Base-by-base conservation (phyloP, 1,140 invertebrate genomes). In the Drosophila willistoni region DNA sequence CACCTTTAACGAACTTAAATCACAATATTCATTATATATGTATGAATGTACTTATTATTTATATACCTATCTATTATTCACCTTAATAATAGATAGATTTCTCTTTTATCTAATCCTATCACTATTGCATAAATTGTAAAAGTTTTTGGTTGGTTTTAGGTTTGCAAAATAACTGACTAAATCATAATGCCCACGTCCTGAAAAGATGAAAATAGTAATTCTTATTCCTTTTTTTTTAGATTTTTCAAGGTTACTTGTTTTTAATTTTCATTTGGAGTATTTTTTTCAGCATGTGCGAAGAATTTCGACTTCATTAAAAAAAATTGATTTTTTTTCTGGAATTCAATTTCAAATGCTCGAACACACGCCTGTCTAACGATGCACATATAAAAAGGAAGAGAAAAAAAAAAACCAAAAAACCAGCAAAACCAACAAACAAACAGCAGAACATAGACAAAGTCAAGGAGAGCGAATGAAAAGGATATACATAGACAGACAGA, bases 291-390 rank as follows among this genome's bases (percentile, higher is more conserved):
- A 59, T 59, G 72, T 77, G 67, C 39, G 64, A 59, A 39, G 63
- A 71, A 77, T 77, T 67, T 71, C 33, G 69, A 81, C 55, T 79
- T 72, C 71, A 79, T 83, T 83, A 79, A 69, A 83, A 81, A 74
- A 65, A 51, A 29, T 71, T 51, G 44, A 51, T 22, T 51, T 51
- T 51, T 47, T 47, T 59, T n/a, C 56, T 56, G 68, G 44, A 66
- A 81, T 77, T 73, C 56, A 56, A 81, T 77, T 59, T 51, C 63
- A 61, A 60, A 63, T 25, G 44, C 61, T 60, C n/a, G 19, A 62
- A 65, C 47, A 47, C 25, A 71, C 60, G 36, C 14, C 42, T 7
- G 59, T 71, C 56, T 44, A 65, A 77, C 60, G 74, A 71, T 71
- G 67, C 75, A 59, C 61, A 34, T 42, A 56, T 36, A 55, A 39